Evolutionary conservation across 1,140 invertebrate genomes (phyloP).

Genomic region (Cotesia typhae): DNA sequence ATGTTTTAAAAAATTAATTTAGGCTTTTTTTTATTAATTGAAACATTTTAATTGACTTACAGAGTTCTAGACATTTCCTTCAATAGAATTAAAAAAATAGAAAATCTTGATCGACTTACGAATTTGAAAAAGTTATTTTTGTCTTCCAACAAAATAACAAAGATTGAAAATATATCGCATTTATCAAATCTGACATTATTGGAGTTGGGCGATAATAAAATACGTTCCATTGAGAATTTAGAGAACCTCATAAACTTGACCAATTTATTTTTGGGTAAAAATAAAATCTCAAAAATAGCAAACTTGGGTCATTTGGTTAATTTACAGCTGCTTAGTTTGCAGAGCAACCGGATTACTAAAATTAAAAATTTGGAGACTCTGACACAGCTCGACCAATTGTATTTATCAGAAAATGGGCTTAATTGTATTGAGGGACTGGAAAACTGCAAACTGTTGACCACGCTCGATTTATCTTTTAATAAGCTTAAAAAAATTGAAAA

Average conservation of each 20-base stretch:
- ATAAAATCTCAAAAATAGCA: slow-evolving; percentile 92
- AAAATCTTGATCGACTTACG: slow-evolving; percentile 81
- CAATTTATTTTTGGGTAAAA: slow-evolving; percentile 91
- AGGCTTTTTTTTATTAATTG: slow-evolving; percentile 28
- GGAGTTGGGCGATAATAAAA: slow-evolving; percentile 95
- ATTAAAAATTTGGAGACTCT: slow-evolving; percentile 87
- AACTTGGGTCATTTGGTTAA: slow-evolving; percentile 83
- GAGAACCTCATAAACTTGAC: slow-evolving; percentile 78
- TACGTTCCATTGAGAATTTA: slow-evolving; percentile 88
- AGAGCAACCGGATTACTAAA: slow-evolving; percentile 87
- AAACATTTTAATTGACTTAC: slow-evolving; percentile 52
- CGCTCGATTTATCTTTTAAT: slow-evolving; percentile 92
- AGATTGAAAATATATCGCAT: slow-evolving; percentile 91
- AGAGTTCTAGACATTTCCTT: slow-evolving; percentile 96
- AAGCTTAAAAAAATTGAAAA: slow-evolving; percentile 85
- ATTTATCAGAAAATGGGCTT: slow-evolving; percentile 95
- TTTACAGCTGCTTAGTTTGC: slow-evolving; percentile 86
- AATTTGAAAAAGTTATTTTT: slow-evolving; percentile 91
- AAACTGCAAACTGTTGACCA: slow-evolving; percentile 77
- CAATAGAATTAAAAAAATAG: slow-evolving; percentile 91
- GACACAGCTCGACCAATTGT: slow-evolving; percentile 84
- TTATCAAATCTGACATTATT: slow-evolving; percentile 83
- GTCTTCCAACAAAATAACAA: slow-evolving; percentile 90
- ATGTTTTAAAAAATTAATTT: neutral
- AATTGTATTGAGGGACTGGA: slow-evolving; percentile 77